Evolutionary conservation across 2,797 vertebrate genomes (phyloP).

Genomic region (Selene dorsalis): DNA sequence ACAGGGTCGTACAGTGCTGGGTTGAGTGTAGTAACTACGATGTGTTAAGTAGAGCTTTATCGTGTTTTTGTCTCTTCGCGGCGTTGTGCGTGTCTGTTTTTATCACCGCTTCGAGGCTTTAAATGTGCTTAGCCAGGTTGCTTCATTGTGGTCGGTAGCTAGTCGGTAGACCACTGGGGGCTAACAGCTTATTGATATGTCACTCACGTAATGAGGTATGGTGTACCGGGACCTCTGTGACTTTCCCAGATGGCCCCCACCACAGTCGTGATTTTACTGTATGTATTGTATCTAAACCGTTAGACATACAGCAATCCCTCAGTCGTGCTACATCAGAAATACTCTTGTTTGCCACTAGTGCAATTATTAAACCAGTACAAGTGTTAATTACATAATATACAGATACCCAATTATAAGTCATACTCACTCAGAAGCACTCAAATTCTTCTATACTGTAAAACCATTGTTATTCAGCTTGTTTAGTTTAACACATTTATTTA

Average conservation of each 20-base stretch:
- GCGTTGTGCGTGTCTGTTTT: neutral
- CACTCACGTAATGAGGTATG: too few relatives aligned
- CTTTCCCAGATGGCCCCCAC: neutral
- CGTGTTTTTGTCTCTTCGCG: neutral
- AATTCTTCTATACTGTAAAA: neutral
- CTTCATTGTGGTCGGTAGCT: neutral
- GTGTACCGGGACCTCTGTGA: too few relatives aligned
- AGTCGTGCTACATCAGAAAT: neutral
- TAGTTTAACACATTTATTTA: neutral
- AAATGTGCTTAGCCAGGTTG: neutral
- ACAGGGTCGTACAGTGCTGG: accelerated
- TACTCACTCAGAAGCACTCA: neutral
- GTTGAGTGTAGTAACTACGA: accelerated
- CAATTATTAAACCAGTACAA: too few relatives aligned
- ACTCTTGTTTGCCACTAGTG: neutral
- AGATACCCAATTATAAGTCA: neutral
- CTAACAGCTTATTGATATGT: neutral
- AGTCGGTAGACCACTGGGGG: neutral
- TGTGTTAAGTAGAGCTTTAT: accelerated
- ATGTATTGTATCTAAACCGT: too few relatives aligned
- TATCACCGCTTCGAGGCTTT: neutral
- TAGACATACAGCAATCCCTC: too few relatives aligned
- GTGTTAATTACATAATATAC: neutral
- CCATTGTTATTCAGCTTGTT: neutral
- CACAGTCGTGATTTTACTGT: too few relatives aligned